Base-by-base conservation (phyloP, 2,113 vertebrate genomes). In the Petromus typicus region DNA sequence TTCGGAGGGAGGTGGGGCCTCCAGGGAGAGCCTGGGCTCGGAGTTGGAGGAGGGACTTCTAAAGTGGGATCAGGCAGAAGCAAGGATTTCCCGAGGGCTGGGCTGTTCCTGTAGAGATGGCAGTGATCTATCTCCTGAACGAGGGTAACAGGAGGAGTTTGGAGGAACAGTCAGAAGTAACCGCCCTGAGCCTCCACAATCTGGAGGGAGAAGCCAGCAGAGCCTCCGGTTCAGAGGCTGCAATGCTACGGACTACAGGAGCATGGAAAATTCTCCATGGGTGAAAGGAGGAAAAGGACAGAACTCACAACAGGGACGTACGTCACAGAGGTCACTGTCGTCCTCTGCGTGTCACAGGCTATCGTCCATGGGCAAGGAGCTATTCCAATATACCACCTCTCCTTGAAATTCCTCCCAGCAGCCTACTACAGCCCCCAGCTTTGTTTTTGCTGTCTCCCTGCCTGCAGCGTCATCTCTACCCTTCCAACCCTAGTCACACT, bases 71-170 rank as follows among this genome's bases (percentile, higher is more conserved):
- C 34, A 86, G 48, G 80, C 71, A 87, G 90, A 82, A 93, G 9
- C 25, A 9, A n/a, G 64, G 27, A 51, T 93, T 89, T 96, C 89
- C 94, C 86, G 83, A 89, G 82, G 67, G 81, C 7, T 1, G 91
- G 48, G 57, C 57, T 81, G 37, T 84, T 59, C 48, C 75, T 30
- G 0, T 66, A n/a, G 51, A 76, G 32, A 92, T 76, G 40, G 59
- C 82, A 89, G 66, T 9, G 27, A 94, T 81, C 59, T 59, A 54
- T 86, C 80, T 71, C 66, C 89, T 43, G 51, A 66, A 34, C 37
- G 90, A 69, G 87, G 64, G 86, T 59, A 76, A 75, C 86, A 91
- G 92, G 73, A 67, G 40, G 17, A 4, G 23, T 63, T 88, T 43
- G 23, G 73, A 40, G 89, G 71, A 91, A 56, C 48, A 82, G 34